A percentile compares a stretch with the other conserved stretches of the same genome.
These are phyloP conservation scores for Tribolium madens DNA, from an alignment of 1,140 invertebrate species.

Conservation along the genomic window DNA sequence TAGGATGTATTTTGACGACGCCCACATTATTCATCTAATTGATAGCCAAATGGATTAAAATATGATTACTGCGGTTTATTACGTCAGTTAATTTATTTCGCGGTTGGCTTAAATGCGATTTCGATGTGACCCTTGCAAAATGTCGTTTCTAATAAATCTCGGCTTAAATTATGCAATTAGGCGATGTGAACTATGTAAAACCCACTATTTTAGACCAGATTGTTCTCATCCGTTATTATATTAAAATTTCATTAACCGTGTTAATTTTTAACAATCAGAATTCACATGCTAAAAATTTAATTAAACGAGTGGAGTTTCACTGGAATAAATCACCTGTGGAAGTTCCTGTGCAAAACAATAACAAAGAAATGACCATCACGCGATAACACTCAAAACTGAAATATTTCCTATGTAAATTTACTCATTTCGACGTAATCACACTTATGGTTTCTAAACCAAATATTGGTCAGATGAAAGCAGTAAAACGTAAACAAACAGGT, in stretches of 20 bases:
- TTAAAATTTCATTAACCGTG: slow-evolving; percentile 22
- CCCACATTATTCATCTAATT: slow-evolving; percentile 6
- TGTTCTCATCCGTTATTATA: slow-evolving; percentile 20
- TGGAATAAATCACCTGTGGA: slow-evolving; percentile 25
- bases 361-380: slow-evolving; percentile 21
- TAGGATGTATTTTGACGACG: slow-evolving; percentile 16
- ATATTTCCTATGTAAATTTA: not conserved
- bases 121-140: not conserved
- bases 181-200: slow-evolving; percentile 3
- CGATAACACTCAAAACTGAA: not conserved
- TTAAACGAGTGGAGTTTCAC: slow-evolving; percentile 16
- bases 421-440: not conserved
- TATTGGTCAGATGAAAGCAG: not conserved
- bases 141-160: not conserved
- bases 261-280: slow-evolving; percentile 3
- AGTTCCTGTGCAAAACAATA: slow-evolving; percentile 7
- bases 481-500: slow-evolving; percentile 32
- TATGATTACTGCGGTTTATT: not conserved
- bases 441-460: not conserved
- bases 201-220: slow-evolving; percentile 6
- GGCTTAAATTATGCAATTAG: not conserved
- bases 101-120: not conserved
- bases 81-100: not conserved
- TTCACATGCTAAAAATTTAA: slow-evolving; percentile 26
- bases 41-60: slow-evolving; percentile 9